Evolutionary conservation across 2,888 invertebrate species (phyloP).

Genomic region (Osmoderma eremita): DNA sequence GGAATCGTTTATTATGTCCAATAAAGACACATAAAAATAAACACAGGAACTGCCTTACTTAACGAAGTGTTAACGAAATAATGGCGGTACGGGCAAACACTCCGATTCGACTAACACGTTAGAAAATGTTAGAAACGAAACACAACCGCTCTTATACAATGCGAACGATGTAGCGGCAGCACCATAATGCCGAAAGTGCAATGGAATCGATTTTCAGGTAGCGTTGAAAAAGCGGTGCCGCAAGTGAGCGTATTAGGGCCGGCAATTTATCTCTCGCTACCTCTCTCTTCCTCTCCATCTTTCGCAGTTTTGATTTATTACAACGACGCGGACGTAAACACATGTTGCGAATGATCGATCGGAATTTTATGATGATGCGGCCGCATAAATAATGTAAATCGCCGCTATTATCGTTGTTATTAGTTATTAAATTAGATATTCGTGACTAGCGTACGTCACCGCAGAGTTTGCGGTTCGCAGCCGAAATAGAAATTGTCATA

Average conservation of each 20-base stretch:
- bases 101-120: constrained; percentile 19
- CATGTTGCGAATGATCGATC: constrained; percentile 33
- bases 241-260: constrained; percentile 9
- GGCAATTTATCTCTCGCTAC: constrained; percentile 10
- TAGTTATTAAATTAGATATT: constrained; percentile 14
- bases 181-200: constrained; percentile 5
- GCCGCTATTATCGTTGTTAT: constrained; percentile 23
- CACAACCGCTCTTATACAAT: background rate
- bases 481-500: constrained; percentile 2
- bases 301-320: constrained; percentile 22
- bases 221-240: constrained; percentile 14
- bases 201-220: constrained; percentile 12
- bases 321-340: constrained; percentile 15
- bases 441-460: background rate
- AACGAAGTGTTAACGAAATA: constrained; percentile 20
- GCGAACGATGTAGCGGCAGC: background rate
- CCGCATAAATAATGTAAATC: constrained; percentile 30
- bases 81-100: constrained; percentile 3
- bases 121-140: constrained; percentile 38
- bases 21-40: constrained; percentile 18
- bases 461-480: background rate
- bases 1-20: constrained; percentile 20
- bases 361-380: constrained; percentile 23
- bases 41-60: background rate
- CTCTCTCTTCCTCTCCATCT: background rate